phyloP scores from a whole-genome alignment of 1,140 invertebrate genomes.

The Drosophila sulfurigaster region DNA sequence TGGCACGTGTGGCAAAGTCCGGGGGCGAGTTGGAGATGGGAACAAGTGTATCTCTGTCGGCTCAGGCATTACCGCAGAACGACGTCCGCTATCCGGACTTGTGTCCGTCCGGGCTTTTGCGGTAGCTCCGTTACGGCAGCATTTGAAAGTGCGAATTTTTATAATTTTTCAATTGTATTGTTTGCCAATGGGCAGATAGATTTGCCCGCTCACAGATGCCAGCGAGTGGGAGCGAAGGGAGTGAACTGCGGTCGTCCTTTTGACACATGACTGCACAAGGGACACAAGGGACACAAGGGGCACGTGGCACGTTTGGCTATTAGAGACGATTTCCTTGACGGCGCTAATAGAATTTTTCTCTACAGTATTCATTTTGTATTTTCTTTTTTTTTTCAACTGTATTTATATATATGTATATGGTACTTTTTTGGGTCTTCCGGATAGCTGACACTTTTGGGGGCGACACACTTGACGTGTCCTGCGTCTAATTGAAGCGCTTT shows the following conservation, averaged over 20 bases:
- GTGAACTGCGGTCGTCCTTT: slow-evolving; percentile 71
- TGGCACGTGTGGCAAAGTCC: slow-evolving; percentile 49
- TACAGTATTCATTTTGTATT: not conserved
- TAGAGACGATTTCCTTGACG: slow-evolving; percentile 75
- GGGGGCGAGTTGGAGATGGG: not conserved
- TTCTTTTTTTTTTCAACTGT: slow-evolving; percentile 9
- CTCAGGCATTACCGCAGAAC: slow-evolving; percentile 47
- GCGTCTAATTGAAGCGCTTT: slow-evolving; percentile 45
- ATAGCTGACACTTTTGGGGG: slow-evolving; percentile 50
- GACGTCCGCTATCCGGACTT: slow-evolving; percentile 47
- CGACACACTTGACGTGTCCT: slow-evolving; percentile 53
- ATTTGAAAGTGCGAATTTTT: slow-evolving; percentile 75
- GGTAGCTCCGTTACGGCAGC: slow-evolving; percentile 50
- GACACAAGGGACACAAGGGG: slow-evolving; percentile 30
- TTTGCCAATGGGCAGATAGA: slow-evolving; percentile 46
- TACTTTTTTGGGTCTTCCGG: slow-evolving; percentile 44
- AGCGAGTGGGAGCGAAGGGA: slow-evolving; percentile 17
- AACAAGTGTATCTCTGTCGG: slow-evolving; percentile 74
- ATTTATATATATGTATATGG: slow-evolving; percentile 45
- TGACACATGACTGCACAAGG: slow-evolving; percentile 72
- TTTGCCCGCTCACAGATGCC: not conserved
- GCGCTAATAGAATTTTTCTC: slow-evolving; percentile 72
- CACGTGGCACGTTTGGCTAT: slow-evolving; percentile 70
- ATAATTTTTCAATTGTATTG: slow-evolving; percentile 83
- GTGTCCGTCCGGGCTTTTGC: not conserved